Evolutionary conservation across 2,888 invertebrate species (phyloP).

Genomic region (Vannuccia rotundouncinata): DNA sequence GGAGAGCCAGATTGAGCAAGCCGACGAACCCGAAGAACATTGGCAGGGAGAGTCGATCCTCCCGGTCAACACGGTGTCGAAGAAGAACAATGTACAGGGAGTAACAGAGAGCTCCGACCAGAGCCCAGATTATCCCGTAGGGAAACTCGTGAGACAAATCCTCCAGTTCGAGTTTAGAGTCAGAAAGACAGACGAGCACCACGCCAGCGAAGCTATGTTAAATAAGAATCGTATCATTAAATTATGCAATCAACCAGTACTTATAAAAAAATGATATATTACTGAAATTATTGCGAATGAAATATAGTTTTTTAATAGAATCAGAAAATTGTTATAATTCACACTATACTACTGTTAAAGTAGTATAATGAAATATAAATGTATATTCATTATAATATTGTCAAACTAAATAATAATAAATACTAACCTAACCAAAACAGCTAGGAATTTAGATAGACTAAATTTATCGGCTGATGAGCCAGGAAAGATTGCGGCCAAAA

Average conservation of each 20-base stretch:
- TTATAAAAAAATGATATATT: too few species aligned
- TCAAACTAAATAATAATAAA: too few species aligned
- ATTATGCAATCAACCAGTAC: too few species aligned
- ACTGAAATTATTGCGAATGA: too few species aligned
- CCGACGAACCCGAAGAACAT: slow-evolving; percentile 94
- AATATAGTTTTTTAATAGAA: too few species aligned
- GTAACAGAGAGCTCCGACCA: slow-evolving; percentile 80
- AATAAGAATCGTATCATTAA: too few species aligned
- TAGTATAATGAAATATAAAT: too few species aligned
- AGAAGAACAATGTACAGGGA: slow-evolving; percentile 76
- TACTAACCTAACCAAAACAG: slow-evolving; percentile 60
- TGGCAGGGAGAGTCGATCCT: slow-evolving; percentile 86
- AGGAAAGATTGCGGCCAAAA: slow-evolving; percentile 78
- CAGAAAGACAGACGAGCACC: slow-evolving; percentile 69
- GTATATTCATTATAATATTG: too few species aligned
- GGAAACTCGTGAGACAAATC: slow-evolving; percentile 60
- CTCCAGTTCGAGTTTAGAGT: slow-evolving; percentile 63
- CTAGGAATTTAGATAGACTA: slow-evolving; percentile 74
- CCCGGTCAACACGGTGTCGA: slow-evolving; percentile 72
- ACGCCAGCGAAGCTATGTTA: slow-evolving; percentile 52
- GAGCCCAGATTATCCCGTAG: slow-evolving; percentile 70
- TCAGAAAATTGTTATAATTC: too few species aligned
- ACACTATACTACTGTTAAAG: too few species aligned
- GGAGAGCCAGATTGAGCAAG: slow-evolving; percentile 73
- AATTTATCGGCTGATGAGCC: slow-evolving; percentile 74